These are phyloP conservation scores for Panagrolaimus sp. DNA, from an alignment of 1,140 invertebrate species.

Conservation along the genomic window DNA sequence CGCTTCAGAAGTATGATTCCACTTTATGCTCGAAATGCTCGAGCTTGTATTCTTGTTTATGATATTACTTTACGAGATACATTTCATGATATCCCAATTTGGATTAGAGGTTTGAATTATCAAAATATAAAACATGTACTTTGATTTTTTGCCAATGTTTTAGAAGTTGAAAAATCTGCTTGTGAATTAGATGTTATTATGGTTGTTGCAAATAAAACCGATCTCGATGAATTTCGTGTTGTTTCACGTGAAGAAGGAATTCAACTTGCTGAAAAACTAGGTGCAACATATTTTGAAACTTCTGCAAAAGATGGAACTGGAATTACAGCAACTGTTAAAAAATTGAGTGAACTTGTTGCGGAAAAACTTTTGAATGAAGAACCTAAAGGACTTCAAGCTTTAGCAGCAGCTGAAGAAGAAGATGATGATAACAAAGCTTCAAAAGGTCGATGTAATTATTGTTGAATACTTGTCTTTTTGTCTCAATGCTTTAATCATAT, in stretches of 20 bases:
- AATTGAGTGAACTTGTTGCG: too few species aligned
- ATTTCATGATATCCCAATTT: conserved; percentile 27
- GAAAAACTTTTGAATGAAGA: too few species aligned
- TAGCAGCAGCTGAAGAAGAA: too few species aligned
- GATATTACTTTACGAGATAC: conserved; percentile 81
- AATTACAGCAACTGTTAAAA: neutral
- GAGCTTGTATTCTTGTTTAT: conserved; percentile 96
- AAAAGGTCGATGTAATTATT: too few species aligned
- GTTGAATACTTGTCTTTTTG: too few species aligned
- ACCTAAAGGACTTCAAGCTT: too few species aligned
- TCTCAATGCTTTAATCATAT: too few species aligned
- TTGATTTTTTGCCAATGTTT: too few species aligned
- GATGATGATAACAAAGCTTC: too few species aligned
- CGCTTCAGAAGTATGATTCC: conserved; percentile 80
- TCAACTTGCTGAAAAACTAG: conserved; percentile 33
- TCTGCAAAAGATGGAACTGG: conserved; percentile 21
- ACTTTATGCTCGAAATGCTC: conserved; percentile 73
- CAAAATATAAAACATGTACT: too few species aligned
- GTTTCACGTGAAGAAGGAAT: conserved; percentile 25
- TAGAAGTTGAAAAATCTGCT: too few species aligned
- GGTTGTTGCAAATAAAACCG: conserved; percentile 35
- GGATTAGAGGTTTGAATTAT: conserved; percentile 1
- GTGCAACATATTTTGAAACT: conserved; percentile 38
- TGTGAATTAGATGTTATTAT: too few species aligned
- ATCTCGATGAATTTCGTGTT: conserved; percentile 21